Conservation (phyloP, 2,888 invertebrate genomes). For the Dicyrtoma fusca region DNA sequence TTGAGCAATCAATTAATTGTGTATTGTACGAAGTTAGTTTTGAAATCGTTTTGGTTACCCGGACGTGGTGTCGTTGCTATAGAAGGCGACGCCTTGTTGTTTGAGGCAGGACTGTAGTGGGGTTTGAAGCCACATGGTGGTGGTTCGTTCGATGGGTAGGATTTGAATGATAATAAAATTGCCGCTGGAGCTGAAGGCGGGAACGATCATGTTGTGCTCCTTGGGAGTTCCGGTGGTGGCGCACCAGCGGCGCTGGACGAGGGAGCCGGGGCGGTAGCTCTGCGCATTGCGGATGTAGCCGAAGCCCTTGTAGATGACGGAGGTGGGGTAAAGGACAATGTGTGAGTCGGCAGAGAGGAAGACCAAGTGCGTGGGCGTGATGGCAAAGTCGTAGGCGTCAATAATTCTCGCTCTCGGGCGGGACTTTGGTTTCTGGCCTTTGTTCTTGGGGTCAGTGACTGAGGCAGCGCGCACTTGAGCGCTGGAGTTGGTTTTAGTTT, state of each 20-base stretch:
- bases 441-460: not conserved
- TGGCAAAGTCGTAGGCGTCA: slow-evolving; percentile 27
- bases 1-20: too few relatives aligned
- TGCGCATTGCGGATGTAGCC: slow-evolving; percentile 4
- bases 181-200: slow-evolving; percentile 24
- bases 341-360: not conserved
- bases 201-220: slow-evolving; percentile 38
- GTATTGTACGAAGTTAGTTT: too few relatives aligned
- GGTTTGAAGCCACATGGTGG: slow-evolving; percentile 18
- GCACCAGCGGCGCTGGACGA: slow-evolving; percentile 37
- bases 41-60: too few relatives aligned
- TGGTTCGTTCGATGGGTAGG: slow-evolving; percentile 21
- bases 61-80: too few relatives aligned
- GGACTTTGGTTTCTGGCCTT: too few relatives aligned
- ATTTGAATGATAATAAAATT: slow-evolving; percentile 35
- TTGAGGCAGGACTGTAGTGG: slow-evolving; percentile 8
- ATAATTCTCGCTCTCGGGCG: slow-evolving; percentile 5
- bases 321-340: slow-evolving; percentile 23
- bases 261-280: slow-evolving; percentile 18
- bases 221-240: slow-evolving; percentile 17
- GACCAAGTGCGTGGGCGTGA: slow-evolving; percentile 37
- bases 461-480: not conserved
- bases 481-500: too few relatives aligned
- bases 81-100: too few relatives aligned
- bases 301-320: slow-evolving; percentile 29